Conservation (phyloP, 2,888 invertebrate genomes). For the Tetragonisca angustula region DNA sequence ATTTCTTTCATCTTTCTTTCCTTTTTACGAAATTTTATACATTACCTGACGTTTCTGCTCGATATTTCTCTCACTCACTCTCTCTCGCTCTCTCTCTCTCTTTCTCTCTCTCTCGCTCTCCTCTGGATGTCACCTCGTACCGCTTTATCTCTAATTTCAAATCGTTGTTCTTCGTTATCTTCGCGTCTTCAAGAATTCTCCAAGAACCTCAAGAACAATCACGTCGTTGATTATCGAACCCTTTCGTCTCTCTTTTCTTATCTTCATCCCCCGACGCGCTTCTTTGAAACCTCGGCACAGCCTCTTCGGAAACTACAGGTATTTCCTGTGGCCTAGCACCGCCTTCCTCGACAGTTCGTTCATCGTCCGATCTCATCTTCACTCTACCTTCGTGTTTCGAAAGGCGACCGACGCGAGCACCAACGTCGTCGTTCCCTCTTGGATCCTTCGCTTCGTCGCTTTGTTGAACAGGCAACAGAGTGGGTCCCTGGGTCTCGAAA, state of each 20-base stretch:
- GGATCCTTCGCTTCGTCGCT: background rate
- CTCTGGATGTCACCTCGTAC: background rate
- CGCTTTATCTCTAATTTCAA: background rate
- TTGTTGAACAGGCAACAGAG: conserved; percentile 10
- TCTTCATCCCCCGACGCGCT: background rate
- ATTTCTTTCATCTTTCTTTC: background rate
- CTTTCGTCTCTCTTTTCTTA: background rate
- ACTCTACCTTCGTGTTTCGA: conserved; percentile 8
- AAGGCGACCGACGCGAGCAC: conserved; percentile 34
- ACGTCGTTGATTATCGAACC: background rate
- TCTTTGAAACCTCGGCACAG: conserved; percentile 31
- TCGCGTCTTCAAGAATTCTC: background rate
- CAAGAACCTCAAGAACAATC: background rate
- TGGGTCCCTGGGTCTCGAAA: background rate
- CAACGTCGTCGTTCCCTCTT: conserved; percentile 10
- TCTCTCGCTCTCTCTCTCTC: too few species aligned
- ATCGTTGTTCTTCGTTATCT: conserved; percentile 15
- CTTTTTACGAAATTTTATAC: background rate
- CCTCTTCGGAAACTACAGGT: conserved; percentile 42
- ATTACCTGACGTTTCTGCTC: background rate
- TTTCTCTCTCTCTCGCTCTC: background rate
- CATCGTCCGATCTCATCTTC: background rate
- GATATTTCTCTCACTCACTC: background rate
- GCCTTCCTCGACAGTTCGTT: conserved; percentile 18
- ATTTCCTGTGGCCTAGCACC: conserved; percentile 20